Evolutionary conservation across 2,797 vertebrate genomes (phyloP), one percentile per base, ranked within the genome.

Genomic region (Clangula hyemalis): DNA sequence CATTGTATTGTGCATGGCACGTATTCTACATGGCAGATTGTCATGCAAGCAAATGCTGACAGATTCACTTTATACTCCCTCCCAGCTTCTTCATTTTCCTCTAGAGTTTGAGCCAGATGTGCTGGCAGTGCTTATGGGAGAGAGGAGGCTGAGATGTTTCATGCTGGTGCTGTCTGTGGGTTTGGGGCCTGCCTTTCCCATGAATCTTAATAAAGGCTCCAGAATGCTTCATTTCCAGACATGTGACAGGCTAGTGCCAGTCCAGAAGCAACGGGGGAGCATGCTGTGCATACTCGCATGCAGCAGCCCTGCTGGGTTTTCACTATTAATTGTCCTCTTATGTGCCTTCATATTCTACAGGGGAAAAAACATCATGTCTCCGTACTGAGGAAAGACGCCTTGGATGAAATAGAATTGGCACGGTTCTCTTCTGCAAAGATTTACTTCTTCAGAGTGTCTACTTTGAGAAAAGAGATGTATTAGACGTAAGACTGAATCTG

Each of bases 161-260:
- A 62, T 8, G 88, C 61, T 93, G 92, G 39, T 94, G 83, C 86
- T 90, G 36, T 92, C 90, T 95, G 89, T 92, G 89, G 65, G 65
- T 94, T 93, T 94, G 82, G 66, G 92, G 92, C 65, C 90, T 78
- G 78, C 45, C 87, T 95, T 91, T 87, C 43, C 78, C 71, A 93
- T 93, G 81, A 95, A 95, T 93, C 88, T 95, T 93, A 94, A 94
- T 94, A 93, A 95, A 96, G 39, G 47, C 69, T 96, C 75, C 93
- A 96, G 84, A 95, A 97, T 95, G 73, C 62, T 94, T 87, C n/a
- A 0, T 95, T 95, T 96, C 51, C 92, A 95, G 38, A 75, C 57
- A 0, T 89, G 77, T 94, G 93, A 93, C 80, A 94, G 58, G 86
- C 69, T 78, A 77, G 66, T 92, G 92, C 72, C 86, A 90, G 88